phyloP scores from a whole-genome alignment of 2,797 vertebrate species.

The Myotis pilosus region DNA sequence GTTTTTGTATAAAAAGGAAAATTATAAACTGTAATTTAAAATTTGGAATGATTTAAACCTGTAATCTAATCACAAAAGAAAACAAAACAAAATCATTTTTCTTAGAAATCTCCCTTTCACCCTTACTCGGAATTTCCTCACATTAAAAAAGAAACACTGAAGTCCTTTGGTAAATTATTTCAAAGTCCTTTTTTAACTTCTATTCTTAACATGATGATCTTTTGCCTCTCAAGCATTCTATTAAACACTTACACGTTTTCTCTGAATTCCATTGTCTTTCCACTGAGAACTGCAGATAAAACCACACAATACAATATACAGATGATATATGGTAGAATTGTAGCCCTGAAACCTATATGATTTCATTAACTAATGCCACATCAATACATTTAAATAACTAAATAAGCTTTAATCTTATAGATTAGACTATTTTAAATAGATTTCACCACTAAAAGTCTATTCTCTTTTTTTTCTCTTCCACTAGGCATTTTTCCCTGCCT shows the following conservation, averaged over 20 bases:
- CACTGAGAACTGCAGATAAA: not conserved
- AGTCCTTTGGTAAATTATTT: not conserved
- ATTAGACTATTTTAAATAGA: slow-evolving; percentile 28
- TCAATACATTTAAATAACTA: not conserved
- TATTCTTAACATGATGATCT: not conserved
- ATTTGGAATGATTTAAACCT: not conserved
- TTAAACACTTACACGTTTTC: not conserved
- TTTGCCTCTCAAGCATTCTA: not conserved
- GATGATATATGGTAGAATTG: not conserved
- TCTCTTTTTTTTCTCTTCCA: slow-evolving; percentile 13
- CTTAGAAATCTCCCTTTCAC: not conserved
- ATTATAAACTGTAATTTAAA: not conserved
- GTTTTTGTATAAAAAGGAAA: not conserved
- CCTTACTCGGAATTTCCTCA: not conserved
- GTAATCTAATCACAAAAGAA: not conserved
- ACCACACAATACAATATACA: not conserved
- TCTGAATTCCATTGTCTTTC: not conserved
- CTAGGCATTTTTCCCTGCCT: not conserved
- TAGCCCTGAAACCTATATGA: not conserved
- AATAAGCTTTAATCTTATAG: not conserved
- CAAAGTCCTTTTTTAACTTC: not conserved
- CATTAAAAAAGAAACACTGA: not conserved
- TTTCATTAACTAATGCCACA: not conserved
- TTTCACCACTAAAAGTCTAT: not conserved
- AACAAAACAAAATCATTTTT: not conserved